Base-by-base conservation (phyloP, 2,888 invertebrate genomes). In the Sinotaia quadrata region DNA sequence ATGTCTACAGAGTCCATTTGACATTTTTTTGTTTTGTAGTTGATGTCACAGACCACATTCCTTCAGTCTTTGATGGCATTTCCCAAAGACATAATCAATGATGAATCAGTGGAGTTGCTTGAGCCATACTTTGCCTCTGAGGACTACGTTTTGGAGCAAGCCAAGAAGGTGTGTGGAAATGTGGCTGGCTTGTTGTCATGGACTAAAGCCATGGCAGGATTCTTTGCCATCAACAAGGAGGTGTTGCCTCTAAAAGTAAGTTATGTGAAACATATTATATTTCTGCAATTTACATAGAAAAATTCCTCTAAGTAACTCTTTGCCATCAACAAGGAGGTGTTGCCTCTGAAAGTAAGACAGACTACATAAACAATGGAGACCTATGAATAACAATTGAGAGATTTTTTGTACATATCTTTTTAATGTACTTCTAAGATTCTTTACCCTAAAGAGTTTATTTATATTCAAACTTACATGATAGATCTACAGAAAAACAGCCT, bases 161-260 rank as follows among this genome's bases (percentile, higher is more conserved):
- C 88, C 47, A 83, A 84, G 74, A 83, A 83, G 69, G 86, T 86
- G 36, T 87, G 86, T 76, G 85, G 87, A 44, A 84, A 85, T 78
- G 87, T 88, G 5, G 84, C 87, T 44, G 87, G 87, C n/a, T 76
- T 88, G 24, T 72, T 81, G n/a, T 82, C 85, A 0, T 88, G 87
- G 87, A 84, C 86, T 8, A 77, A 77, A 52, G 87, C 87, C 58
- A 88, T 88, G 87, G 80, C 85, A 5, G 78, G 80, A 69, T 88
- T 88, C 78, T 87, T 78, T 79, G 95, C 95, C 69, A 96, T 97
- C 44, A 98, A 98, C 88, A 96, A 95, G 88, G 97, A 97, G 90
- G 98, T 98, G 0, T 89, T 98, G 54, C 97, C 98, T 0, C 89
- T 98, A 4, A 97, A 97, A 89, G 91, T 91, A 86, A 37, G 76